These are phyloP conservation scores for Acanthosepion esculentum DNA, from an alignment of 2,888 invertebrate genomes.

Conservation along the genomic window DNA sequence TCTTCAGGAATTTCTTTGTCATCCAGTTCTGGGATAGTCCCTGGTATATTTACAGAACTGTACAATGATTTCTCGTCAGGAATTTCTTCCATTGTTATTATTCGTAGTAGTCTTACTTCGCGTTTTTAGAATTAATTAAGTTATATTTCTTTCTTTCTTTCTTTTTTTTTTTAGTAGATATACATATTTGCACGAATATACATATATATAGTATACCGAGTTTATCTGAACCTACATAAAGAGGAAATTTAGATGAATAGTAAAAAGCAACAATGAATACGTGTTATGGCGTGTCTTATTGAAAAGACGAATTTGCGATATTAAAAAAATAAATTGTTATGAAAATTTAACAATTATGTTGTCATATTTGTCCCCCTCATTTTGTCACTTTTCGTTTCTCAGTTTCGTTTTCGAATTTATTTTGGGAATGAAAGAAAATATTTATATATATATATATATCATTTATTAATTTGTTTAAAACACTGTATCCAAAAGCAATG, in stretches of 20 bases:
- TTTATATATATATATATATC: not conserved
- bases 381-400: not conserved
- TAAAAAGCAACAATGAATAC: not conserved
- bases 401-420: not conserved
- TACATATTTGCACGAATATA: constrained; percentile 3
- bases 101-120: not conserved
- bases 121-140: not conserved
- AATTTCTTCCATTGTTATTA: constrained; percentile 11
- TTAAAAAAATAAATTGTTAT: not conserved
- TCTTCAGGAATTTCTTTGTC: constrained; percentile 39
- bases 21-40: constrained; percentile 39
- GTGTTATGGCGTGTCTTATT: not conserved
- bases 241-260: not conserved
- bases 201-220: not conserved
- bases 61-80: not conserved
- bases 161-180: not conserved
- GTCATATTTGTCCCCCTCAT: not conserved
- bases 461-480: not conserved
- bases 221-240: not conserved
- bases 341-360: not conserved
- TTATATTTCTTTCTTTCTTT: not conserved
- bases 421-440: not conserved
- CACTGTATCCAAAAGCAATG: not conserved
- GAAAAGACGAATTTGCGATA: not conserved
- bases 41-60: constrained; percentile 38